A percentile compares a stretch with the other conserved stretches of the same genome.
Conservation (phyloP, 2,113 vertebrate genomes). For the Machaerirhynchus nigripectus region DNA sequence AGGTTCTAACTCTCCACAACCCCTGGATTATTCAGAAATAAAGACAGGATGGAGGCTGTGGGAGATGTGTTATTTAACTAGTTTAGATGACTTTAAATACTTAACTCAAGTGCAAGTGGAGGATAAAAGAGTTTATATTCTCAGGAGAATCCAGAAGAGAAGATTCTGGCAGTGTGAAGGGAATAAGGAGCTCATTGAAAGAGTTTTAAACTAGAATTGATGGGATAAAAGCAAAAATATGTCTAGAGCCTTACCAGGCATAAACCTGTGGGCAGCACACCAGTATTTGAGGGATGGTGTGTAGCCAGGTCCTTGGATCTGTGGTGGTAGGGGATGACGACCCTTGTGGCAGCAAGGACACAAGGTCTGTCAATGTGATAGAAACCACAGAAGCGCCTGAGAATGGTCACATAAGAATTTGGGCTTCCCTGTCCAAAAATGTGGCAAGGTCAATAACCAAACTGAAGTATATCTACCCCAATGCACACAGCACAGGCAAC, state of each 20-base stretch:
- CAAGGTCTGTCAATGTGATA: not conserved
- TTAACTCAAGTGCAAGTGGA: not conserved
- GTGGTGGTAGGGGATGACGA: not conserved
- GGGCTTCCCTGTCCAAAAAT: not conserved
- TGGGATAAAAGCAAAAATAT: not conserved
- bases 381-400: not conserved
- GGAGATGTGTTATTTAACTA: not conserved
- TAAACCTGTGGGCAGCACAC: not conserved
- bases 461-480: not conserved
- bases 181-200: not conserved
- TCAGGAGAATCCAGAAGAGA: not conserved
- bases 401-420: not conserved
- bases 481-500: fast-evolving
- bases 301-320: not conserved
- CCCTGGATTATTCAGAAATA: not conserved
- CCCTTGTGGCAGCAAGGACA: not conserved
- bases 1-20: not conserved
- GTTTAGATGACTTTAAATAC: not conserved
- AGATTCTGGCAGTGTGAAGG: not conserved
- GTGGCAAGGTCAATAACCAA: not conserved
- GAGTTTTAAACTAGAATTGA: not conserved
- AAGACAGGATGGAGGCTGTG: not conserved
- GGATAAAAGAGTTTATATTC: not conserved
- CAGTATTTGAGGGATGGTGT: not conserved
- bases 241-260: not conserved